Evolutionary conservation across 2,797 vertebrate genomes (phyloP).

Genomic region (Fundulus diaphanus): DNA sequence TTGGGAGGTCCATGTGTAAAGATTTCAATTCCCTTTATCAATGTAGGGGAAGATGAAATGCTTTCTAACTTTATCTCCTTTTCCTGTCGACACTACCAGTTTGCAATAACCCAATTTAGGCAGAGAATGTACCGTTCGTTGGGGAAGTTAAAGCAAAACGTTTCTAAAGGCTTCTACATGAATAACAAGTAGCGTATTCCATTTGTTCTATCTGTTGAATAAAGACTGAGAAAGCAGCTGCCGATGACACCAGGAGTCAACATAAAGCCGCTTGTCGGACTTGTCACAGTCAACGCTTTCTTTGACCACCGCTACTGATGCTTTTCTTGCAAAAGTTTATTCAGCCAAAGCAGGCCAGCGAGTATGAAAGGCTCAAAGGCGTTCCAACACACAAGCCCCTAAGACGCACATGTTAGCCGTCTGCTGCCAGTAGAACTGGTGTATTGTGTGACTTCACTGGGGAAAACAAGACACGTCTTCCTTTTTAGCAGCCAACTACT

Average conservation of each 20-base stretch:
- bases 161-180: slow-evolving; percentile 17
- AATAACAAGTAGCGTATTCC: slow-evolving; percentile 42
- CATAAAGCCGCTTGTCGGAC: slow-evolving; percentile 63
- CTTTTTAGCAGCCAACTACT: slow-evolving; percentile 60
- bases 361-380: slow-evolving; percentile 68
- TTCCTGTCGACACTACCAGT: slow-evolving; percentile 9
- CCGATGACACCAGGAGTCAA: slow-evolving; percentile 43
- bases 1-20: slow-evolving; percentile 6
- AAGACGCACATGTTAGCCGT: slow-evolving; percentile 66
- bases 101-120: background rate
- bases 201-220: slow-evolving; percentile 35
- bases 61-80: slow-evolving; percentile 5
- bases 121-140: slow-evolving; percentile 5
- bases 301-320: slow-evolving; percentile 52
- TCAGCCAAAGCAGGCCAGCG: slow-evolving; percentile 52
- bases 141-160: background rate
- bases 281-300: slow-evolving; percentile 69
- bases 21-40: slow-evolving; percentile 9
- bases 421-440: slow-evolving; percentile 64
- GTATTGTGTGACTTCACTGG: slow-evolving; percentile 67
- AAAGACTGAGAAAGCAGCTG: slow-evolving; percentile 63
- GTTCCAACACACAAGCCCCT: slow-evolving; percentile 46
- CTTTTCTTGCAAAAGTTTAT: slow-evolving; percentile 62
- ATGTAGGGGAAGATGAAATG: slow-evolving; percentile 4
- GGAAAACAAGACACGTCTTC: slow-evolving; percentile 76